phyloP scores from a whole-genome alignment of 2,888 invertebrate species.

The Melikaiella ostensackeni region DNA sequence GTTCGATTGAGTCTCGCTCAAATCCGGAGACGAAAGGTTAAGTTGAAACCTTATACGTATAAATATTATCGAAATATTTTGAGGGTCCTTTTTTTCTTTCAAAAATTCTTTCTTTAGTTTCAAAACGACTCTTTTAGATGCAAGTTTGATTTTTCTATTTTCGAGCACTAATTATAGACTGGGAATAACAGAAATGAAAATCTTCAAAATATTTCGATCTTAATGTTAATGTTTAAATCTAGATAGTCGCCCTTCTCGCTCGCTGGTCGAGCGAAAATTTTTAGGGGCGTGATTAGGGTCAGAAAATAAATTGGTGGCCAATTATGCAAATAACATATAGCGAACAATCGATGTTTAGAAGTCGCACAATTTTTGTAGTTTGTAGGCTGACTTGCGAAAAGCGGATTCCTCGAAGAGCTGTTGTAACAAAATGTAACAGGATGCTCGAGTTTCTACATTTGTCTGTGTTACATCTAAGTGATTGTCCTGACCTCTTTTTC shows the following conservation, averaged over 20 bases:
- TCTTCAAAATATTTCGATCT: slow-evolving; percentile 51
- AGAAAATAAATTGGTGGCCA: slow-evolving; percentile 51
- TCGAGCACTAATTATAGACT: slow-evolving; percentile 43
- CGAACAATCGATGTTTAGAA: slow-evolving; percentile 66
- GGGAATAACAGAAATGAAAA: slow-evolving; percentile 42
- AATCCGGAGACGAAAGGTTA: slow-evolving; percentile 44
- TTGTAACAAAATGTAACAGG: slow-evolving; percentile 35
- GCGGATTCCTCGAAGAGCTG: slow-evolving; percentile 37
- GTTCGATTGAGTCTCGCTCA: slow-evolving; percentile 69
- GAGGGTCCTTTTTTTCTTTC: slow-evolving; percentile 41
- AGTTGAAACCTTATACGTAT: slow-evolving; percentile 12
- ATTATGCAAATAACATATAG: slow-evolving; percentile 53
- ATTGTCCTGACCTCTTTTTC: slow-evolving; percentile 25
- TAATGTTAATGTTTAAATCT: slow-evolving; percentile 47
- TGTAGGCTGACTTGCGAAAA: slow-evolving; percentile 59
- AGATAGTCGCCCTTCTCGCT: slow-evolving; percentile 60
- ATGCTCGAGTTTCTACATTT: slow-evolving; percentile 9
- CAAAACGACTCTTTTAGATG: slow-evolving; percentile 36
- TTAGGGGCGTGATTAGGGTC: slow-evolving; percentile 47
- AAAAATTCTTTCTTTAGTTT: neutral
- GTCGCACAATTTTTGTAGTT: slow-evolving; percentile 70
- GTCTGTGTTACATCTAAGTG: slow-evolving; percentile 14
- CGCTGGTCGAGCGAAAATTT: slow-evolving; percentile 70
- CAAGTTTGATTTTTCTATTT: neutral
- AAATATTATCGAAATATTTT: slow-evolving; percentile 39